These are phyloP conservation scores for Synanthedon vespiformis DNA, from an alignment of 2,888 invertebrate species.

Conservation along the genomic window DNA sequence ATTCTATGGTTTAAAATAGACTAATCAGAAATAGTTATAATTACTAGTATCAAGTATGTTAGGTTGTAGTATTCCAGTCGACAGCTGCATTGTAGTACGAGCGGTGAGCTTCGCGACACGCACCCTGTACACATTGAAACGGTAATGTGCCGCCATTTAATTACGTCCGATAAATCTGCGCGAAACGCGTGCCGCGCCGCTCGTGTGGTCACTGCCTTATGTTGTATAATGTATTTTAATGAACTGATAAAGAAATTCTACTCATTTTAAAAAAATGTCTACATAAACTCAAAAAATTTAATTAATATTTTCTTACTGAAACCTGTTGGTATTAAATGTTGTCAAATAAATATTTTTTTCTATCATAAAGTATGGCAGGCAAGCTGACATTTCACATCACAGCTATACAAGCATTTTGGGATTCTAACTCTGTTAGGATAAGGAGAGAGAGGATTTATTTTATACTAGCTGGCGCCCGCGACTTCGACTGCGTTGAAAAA, in stretches of 20 bases:
- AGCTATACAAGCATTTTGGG: no score
- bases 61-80: conserved; percentile 15
- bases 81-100: conserved; percentile 39
- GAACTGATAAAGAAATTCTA: background rate
- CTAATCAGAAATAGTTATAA: background rate
- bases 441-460: no score
- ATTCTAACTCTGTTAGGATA: no score
- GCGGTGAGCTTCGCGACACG: conserved; percentile 27
- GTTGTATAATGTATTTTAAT: conserved; percentile 18
- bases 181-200: conserved; percentile 46
- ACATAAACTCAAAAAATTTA: no score
- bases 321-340: no score
- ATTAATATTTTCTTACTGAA: no score
- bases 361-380: no score
- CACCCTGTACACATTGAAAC: conserved; percentile 55
- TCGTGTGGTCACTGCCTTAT: conserved; percentile 46
- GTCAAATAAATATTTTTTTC: no score
- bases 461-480: no score
- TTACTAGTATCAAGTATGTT: conserved; percentile 27
- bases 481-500: no score
- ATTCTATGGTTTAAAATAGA: background rate
- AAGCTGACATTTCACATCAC: no score
- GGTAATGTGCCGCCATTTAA: conserved; percentile 65
- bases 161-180: conserved; percentile 68
- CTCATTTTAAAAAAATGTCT: no score